A percentile compares a stretch with the other conserved stretches of the same genome.
Conservation (phyloP, 2,797 vertebrate genomes). For the Acestrorhynchus altus region DNA sequence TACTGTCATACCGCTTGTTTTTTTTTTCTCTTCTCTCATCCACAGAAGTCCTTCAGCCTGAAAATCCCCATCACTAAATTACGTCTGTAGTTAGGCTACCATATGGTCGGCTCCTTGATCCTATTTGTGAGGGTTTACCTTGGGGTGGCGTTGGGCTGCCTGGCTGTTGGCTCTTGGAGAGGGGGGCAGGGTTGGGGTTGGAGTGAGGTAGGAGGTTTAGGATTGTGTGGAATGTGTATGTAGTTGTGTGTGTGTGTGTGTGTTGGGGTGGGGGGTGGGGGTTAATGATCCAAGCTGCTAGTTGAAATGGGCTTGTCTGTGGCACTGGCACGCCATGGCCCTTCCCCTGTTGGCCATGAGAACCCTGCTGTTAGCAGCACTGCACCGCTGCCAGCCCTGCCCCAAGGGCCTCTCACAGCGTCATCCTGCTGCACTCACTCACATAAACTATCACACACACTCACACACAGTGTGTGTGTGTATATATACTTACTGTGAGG, state of each 20-base stretch:
- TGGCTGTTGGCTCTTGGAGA: constrained; percentile 37
- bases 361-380: constrained; percentile 22
- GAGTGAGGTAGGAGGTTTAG: constrained; percentile 3
- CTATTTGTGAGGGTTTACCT: constrained; percentile 74
- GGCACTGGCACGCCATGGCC: constrained; percentile 28
- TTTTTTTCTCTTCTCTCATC: constrained; percentile 3
- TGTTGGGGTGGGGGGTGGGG: constrained; percentile 8
- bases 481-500: constrained; percentile 2
- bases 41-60: constrained; percentile 38
- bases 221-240: constrained; percentile 29
- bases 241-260: constrained; percentile 7
- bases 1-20: not conserved
- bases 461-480: constrained; percentile 16
- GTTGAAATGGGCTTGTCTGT: constrained; percentile 40
- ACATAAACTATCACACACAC: constrained; percentile 34
- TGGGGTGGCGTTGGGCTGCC: constrained; percentile 32
- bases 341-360: constrained; percentile 14
- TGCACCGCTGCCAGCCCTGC: constrained; percentile 22
- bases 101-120: constrained; percentile 76
- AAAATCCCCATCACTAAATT: constrained; percentile 56
- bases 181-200: constrained; percentile 13
- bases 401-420: not conserved
- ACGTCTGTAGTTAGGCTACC: constrained; percentile 62
- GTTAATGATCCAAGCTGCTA: constrained; percentile 37
- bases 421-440: constrained; percentile 11